Evolutionary conservation across 2,797 vertebrate genomes (phyloP).

Genomic region (Cephalopachus bancanus): DNA sequence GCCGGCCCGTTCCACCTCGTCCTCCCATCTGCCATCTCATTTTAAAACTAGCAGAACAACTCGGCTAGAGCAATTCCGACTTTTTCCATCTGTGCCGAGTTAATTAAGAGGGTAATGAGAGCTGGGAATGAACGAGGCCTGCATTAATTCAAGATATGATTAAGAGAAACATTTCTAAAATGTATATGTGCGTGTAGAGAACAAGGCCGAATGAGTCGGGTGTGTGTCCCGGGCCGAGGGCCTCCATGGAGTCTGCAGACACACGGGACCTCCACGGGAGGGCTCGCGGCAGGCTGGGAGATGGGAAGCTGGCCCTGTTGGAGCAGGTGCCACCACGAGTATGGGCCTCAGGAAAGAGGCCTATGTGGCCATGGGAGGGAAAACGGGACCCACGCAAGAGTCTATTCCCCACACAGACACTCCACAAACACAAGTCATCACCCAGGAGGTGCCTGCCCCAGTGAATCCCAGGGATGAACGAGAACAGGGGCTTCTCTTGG

Average conservation of each 20-base stretch:
- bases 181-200: background rate
- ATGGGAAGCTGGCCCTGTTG: no score
- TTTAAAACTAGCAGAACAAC: conserved; percentile 92
- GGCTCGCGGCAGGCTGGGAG: background rate
- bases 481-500: background rate
- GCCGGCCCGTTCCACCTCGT: conserved; percentile 89
- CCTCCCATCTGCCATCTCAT: conserved; percentile 92
- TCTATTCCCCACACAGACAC: background rate
- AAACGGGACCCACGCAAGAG: background rate
- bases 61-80: conserved; percentile 91
- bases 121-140: conserved; percentile 90
- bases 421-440: background rate
- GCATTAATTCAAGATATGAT: conserved; percentile 93
- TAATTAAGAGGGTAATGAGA: conserved; percentile 94
- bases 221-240: background rate
- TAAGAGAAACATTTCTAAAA: conserved; percentile 89
- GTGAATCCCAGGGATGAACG: background rate
- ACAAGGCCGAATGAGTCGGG: background rate
- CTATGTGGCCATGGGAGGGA: background rate
- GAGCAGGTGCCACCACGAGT: rapidly evolving
- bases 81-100: conserved; percentile 93
- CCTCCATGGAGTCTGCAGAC: rapidly evolving
- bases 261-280: rapidly evolving
- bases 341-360: background rate
- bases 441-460: rapidly evolving